phyloP scores from a whole-genome alignment of 1,140 invertebrate genomes.

The Leptopilina clavipes region DNA sequence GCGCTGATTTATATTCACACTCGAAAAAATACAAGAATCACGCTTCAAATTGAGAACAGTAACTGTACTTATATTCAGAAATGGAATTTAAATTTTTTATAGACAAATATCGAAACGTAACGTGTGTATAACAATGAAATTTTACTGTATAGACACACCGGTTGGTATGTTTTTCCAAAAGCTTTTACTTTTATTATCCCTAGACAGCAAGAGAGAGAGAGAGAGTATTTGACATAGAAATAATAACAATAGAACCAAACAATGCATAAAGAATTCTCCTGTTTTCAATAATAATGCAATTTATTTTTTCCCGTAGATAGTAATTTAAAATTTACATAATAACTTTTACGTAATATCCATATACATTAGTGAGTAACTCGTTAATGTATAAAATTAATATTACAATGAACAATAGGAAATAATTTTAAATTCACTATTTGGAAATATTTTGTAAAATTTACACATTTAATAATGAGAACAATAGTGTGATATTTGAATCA shows the following conservation, averaged over 20 bases:
- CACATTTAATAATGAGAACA: too few relatives aligned
- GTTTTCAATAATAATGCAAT: not conserved
- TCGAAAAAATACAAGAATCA: slow-evolving; percentile 25
- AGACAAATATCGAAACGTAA: slow-evolving; percentile 13
- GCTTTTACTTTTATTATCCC: slow-evolving; percentile 13
- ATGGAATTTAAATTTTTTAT: slow-evolving; percentile 14
- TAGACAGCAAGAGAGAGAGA: too few relatives aligned
- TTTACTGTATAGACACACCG: not conserved
- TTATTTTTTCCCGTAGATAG: not conserved
- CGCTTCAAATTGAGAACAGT: slow-evolving; percentile 37
- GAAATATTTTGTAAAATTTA: too few relatives aligned
- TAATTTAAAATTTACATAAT: not conserved
- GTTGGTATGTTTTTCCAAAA: slow-evolving; percentile 1
- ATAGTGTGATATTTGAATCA: too few relatives aligned
- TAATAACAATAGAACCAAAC: not conserved
- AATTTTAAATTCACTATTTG: too few relatives aligned
- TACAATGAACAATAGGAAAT: not conserved
- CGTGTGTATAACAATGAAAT: not conserved
- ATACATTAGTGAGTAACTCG: not conserved
- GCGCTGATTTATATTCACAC: slow-evolving; percentile 39
- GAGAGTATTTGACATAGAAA: slow-evolving; percentile 13
- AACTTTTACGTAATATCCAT: not conserved
- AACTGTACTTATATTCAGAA: not conserved
- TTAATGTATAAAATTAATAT: not conserved
- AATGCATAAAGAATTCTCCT: not conserved